These are phyloP conservation scores for Pseudomyrmex gracilis DNA, from an alignment of 1,140 invertebrate species.

Conservation along the genomic window DNA sequence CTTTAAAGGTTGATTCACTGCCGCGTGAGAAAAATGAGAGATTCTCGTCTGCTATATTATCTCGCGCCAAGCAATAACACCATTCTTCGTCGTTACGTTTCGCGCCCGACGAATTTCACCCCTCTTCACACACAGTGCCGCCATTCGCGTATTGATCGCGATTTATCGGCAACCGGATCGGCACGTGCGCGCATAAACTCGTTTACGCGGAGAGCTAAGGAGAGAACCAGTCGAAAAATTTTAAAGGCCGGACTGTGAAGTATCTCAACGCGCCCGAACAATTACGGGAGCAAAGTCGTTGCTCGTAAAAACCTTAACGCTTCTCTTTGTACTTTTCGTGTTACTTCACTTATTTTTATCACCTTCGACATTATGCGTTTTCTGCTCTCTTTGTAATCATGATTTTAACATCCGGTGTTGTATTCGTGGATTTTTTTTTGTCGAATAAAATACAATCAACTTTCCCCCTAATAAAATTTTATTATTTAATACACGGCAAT, in stretches of 20 bases:
- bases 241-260: background rate
- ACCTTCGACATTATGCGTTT: too few relatives aligned
- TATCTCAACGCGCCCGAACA: background rate
- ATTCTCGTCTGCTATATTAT: slow-evolving; percentile 17
- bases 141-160: slow-evolving; percentile 33
- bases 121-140: slow-evolving; percentile 48
- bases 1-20: slow-evolving; percentile 60
- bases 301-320: background rate
- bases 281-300: background rate
- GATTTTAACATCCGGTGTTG: too few relatives aligned
- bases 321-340: too few relatives aligned
- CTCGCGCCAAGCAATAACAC: slow-evolving; percentile 26
- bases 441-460: too few relatives aligned
- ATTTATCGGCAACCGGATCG: slow-evolving; percentile 23
- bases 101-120: slow-evolving; percentile 25
- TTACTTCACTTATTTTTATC: too few relatives aligned
- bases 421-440: too few relatives aligned
- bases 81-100: slow-evolving; percentile 15
- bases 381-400: too few relatives aligned
- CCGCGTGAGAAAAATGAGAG: slow-evolving; percentile 6
- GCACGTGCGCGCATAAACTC: slow-evolving; percentile 29
- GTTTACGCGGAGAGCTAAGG: background rate
- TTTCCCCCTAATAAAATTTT: too few relatives aligned
- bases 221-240: background rate
- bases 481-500: too few relatives aligned